Conservation (phyloP, 2,888 invertebrate species). For the Sinelater perroti region DNA sequence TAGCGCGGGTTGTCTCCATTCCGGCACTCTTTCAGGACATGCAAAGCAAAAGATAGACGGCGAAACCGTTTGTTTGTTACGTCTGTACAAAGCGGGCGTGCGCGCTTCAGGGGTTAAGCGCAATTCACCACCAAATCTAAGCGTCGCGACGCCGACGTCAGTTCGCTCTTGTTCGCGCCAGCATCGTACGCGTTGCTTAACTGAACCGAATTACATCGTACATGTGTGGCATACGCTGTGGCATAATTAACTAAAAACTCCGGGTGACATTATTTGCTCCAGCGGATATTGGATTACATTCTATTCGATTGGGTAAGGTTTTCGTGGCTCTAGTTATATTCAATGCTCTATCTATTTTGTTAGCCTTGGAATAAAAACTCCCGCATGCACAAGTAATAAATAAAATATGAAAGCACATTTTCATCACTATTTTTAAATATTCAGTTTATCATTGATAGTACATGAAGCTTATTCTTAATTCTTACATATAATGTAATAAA, state of each 20-base stretch:
- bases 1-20: slow-evolving; percentile 13
- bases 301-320: slow-evolving; percentile 5
- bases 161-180: slow-evolving; percentile 21
- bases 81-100: slow-evolving; percentile 25
- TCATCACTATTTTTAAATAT: no score
- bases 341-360: no score
- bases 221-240: slow-evolving; percentile 14
- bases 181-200: slow-evolving; percentile 9
- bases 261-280: neutral
- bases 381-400: no score
- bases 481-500: no score
- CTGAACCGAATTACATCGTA: slow-evolving; percentile 7
- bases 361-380: no score
- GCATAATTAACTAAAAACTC: slow-evolving; percentile 7
- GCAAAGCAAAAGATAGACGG: slow-evolving; percentile 17
- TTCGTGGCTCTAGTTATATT: no score
- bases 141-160: slow-evolving; percentile 28
- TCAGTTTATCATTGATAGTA: no score
- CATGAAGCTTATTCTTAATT: no score
- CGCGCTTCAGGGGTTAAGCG: slow-evolving; percentile 28
- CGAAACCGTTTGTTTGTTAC: slow-evolving; percentile 20
- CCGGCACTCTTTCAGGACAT: slow-evolving; percentile 5
- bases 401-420: no score
- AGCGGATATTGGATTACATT: neutral
- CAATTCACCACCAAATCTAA: slow-evolving; percentile 27